phyloP scores from a whole-genome alignment of 2,888 invertebrate genomes.

The Xylocampa areola region DNA sequence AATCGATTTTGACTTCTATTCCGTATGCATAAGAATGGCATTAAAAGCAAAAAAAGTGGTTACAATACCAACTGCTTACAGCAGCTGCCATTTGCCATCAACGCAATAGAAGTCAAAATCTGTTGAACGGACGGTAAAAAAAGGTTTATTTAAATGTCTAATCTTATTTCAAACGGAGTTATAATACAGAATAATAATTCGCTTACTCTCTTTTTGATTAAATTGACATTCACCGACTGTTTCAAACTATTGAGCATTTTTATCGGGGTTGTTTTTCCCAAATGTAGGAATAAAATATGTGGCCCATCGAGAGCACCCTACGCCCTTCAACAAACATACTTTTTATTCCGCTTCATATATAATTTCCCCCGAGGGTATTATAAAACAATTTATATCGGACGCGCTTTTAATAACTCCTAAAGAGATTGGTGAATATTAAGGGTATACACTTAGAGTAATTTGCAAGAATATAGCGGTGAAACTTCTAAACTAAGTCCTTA shows the following conservation, averaged over 20 bases:
- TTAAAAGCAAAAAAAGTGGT: too few species aligned
- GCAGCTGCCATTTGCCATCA: too few species aligned
- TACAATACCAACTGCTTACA: too few species aligned
- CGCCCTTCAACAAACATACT: conserved; percentile 33
- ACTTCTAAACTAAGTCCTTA: conserved; percentile 54
- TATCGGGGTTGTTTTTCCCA: conserved; percentile 14
- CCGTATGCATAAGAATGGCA: too few species aligned
- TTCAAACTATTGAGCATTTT: conserved; percentile 16
- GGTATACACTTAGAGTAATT: conserved; percentile 38
- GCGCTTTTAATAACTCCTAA: conserved; percentile 55
- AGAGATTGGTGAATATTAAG: conserved; percentile 52
- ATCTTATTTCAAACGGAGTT: too few species aligned
- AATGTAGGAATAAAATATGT: conserved; percentile 33
- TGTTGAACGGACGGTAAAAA: too few species aligned
- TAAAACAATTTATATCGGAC: conserved; percentile 60
- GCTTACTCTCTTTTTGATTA: too few species aligned
- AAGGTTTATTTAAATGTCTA: too few species aligned
- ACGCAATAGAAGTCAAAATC: too few species aligned
- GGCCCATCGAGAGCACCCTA: conserved; percentile 34
- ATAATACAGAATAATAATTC: too few species aligned
- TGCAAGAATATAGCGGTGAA: conserved; percentile 49
- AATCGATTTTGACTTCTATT: too few species aligned
- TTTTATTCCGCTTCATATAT: conserved; percentile 23
- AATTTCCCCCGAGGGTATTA: conserved; percentile 42
- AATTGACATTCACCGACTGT: conserved; percentile 14